Evolutionary conservation across 2,797 vertebrate species (phyloP).

Genomic region (Enteromius unitaeniatus): DNA sequence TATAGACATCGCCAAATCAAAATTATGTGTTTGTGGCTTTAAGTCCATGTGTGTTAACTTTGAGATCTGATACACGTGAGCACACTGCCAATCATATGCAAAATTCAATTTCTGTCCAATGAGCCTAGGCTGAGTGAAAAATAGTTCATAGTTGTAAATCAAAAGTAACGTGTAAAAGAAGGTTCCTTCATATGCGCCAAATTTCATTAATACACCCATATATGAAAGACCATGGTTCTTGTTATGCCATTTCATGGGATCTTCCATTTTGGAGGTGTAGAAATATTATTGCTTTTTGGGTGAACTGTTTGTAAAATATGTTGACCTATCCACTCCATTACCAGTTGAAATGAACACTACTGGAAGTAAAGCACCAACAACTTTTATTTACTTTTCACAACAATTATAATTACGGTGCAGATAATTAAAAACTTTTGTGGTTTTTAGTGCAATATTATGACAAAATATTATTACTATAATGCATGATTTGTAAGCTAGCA

Average conservation of each 20-base stretch:
- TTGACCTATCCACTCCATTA: not conserved
- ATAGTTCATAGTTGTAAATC: too few species aligned
- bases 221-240: too few species aligned
- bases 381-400: not conserved
- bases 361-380: not conserved
- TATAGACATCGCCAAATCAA: not conserved
- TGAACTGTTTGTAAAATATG: not conserved
- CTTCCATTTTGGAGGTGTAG: too few species aligned
- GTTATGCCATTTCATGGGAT: too few species aligned
- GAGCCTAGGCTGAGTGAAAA: too few species aligned
- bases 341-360: not conserved
- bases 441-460: not conserved
- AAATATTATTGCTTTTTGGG: too few species aligned
- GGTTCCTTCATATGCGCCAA: too few species aligned
- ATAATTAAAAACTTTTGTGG: not conserved
- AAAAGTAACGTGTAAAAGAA: too few species aligned
- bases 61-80: not conserved
- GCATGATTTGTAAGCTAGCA: not conserved
- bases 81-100: not conserved
- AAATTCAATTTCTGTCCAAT: too few species aligned
- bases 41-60: constrained; percentile 12
- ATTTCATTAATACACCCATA: too few species aligned
- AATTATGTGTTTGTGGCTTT: not conserved
- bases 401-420: not conserved
- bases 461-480: not conserved